phyloP scores from a whole-genome alignment of 2,888 invertebrate genomes.

The Drosophila vallismaia region DNA sequence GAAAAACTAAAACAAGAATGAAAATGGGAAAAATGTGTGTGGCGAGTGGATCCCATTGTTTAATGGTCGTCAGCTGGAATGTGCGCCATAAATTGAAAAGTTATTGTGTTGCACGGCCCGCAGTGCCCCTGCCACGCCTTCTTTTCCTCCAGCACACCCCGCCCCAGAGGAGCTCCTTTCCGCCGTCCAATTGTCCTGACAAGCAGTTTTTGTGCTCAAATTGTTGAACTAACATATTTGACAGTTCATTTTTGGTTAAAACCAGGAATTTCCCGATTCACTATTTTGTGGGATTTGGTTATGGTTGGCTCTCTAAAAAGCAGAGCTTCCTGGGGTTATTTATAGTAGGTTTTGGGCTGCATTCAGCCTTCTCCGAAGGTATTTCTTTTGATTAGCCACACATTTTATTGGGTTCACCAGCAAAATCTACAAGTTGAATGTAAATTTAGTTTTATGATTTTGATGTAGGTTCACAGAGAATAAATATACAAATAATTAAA shows the following conservation, averaged over 20 bases:
- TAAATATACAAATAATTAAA: too few species aligned
- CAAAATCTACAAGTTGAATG: too few species aligned
- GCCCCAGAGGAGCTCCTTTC: background rate
- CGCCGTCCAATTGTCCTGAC: constrained; percentile 63
- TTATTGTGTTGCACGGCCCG: constrained; percentile 71
- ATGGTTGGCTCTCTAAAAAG: background rate
- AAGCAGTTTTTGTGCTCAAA: constrained; percentile 62
- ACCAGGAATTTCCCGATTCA: constrained; percentile 30
- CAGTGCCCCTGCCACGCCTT: constrained; percentile 31
- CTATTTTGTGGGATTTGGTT: constrained; percentile 35
- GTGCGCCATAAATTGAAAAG: constrained; percentile 78
- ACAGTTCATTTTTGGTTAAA: constrained; percentile 74
- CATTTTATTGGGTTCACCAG: too few species aligned
- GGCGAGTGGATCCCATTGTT: constrained; percentile 66
- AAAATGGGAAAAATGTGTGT: constrained; percentile 57
- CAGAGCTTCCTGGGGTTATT: constrained; percentile 1
- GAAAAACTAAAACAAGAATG: background rate
- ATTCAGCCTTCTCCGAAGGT: too few species aligned
- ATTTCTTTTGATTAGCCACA: too few species aligned
- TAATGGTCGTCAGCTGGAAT: constrained; percentile 79
- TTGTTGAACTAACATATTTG: constrained; percentile 76
- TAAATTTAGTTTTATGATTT: too few species aligned
- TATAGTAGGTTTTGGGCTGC: background rate
- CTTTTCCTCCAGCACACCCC: background rate
- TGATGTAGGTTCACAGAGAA: too few species aligned